Percentiles rank a stretch among this genome's conserved stretches.
Evolutionary conservation across 2,888 invertebrate species (phyloP).

Genomic region (Galerucella pusilla): DNA sequence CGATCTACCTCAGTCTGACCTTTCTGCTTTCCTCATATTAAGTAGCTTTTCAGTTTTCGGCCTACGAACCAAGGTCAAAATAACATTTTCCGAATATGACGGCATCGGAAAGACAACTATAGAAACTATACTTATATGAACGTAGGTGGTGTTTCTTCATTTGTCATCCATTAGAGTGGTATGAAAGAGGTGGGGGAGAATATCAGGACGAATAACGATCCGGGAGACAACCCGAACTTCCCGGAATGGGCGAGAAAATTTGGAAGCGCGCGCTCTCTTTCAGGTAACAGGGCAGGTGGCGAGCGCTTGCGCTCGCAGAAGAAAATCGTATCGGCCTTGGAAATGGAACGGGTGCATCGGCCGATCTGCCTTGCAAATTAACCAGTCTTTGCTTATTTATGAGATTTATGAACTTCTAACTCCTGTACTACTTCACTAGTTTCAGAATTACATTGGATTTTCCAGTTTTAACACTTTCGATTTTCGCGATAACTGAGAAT

Average conservation of each 20-base stretch:
- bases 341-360: constrained; percentile 59
- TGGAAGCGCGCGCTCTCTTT: constrained; percentile 50
- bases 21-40: constrained; percentile 66
- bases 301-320: constrained; percentile 39
- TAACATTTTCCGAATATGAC: constrained; percentile 42
- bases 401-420: constrained; percentile 66
- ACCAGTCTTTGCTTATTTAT: constrained; percentile 63
- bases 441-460: constrained; percentile 15
- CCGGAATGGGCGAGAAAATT: constrained; percentile 41
- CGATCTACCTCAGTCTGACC: constrained; percentile 65
- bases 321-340: constrained; percentile 58
- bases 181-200: constrained; percentile 62
- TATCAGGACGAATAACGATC: constrained; percentile 66
- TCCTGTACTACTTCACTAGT: constrained; percentile 43
- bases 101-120: background rate
- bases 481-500: constrained; percentile 7
- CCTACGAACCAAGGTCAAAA: constrained; percentile 57
- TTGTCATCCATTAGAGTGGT: constrained; percentile 61
- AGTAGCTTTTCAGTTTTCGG: constrained; percentile 59
- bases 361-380: constrained; percentile 66
- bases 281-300: constrained; percentile 54
- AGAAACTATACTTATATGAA: background rate
- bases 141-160: constrained; percentile 48
- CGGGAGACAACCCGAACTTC: constrained; percentile 54
- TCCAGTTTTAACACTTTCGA: constrained; percentile 24